These are phyloP conservation scores for Bufo bufo DNA, from an alignment of 2,113 vertebrate genomes.

Conservation along the genomic window DNA sequence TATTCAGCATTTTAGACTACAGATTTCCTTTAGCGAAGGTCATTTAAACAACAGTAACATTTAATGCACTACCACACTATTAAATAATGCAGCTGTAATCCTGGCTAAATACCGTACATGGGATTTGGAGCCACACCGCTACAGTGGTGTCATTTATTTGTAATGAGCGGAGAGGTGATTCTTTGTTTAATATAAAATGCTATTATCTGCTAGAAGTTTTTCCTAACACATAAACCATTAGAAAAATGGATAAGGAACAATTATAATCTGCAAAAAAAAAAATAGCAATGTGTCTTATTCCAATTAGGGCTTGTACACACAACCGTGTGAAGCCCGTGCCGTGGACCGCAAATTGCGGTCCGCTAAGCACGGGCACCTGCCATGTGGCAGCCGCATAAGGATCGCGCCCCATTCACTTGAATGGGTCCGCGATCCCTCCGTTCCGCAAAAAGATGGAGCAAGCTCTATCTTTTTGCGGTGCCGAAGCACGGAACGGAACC, in stretches of 20 bases:
- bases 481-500: too few species aligned
- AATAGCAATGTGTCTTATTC: too few species aligned
- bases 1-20: too few species aligned
- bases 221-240: not conserved
- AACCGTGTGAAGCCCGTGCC: too few species aligned
- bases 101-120: not conserved
- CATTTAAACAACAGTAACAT: not conserved
- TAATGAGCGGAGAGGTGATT: not conserved
- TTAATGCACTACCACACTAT: not conserved
- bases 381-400: too few species aligned
- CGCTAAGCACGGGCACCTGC: too few species aligned
- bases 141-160: constrained; percentile 3
- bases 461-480: too few species aligned
- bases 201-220: not conserved
- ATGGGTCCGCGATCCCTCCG: too few species aligned
- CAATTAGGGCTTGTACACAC: too few species aligned
- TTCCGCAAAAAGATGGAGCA: too few species aligned
- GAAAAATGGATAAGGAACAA: not conserved
- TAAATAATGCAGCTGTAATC: constrained; percentile 19
- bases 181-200: constrained; percentile 1
- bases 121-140: not conserved
- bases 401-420: too few species aligned
- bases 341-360: too few species aligned
- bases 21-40: not conserved
- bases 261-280: not conserved